These are phyloP conservation scores for Drosophila quadrilineata DNA, from an alignment of 1,140 invertebrate genomes.

Conservation along the genomic window DNA sequence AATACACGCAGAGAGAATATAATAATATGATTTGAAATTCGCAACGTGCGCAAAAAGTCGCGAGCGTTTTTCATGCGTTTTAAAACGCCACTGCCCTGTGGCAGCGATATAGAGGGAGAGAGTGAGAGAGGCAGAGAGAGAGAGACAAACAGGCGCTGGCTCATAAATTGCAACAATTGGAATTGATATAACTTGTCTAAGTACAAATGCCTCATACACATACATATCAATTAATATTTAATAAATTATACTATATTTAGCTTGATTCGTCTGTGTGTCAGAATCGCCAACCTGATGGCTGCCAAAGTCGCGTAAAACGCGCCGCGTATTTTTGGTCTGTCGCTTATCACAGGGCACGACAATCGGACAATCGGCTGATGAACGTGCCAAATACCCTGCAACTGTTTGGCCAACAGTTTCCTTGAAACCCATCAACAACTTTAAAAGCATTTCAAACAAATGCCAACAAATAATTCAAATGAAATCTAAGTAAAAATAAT, in stretches of 20 bases:
- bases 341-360: slow-evolving; percentile 42
- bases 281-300: slow-evolving; percentile 27
- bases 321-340: slow-evolving; percentile 38
- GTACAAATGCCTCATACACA: neutral
- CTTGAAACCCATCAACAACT: neutral
- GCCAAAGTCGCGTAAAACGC: slow-evolving; percentile 19
- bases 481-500: no score
- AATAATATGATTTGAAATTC: no score
- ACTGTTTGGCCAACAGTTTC: neutral
- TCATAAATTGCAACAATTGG: slow-evolving; percentile 31
- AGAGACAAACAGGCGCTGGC: slow-evolving; percentile 33
- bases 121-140: no score
- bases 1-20: no score
- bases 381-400: neutral
- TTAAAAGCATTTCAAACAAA: no score
- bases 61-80: slow-evolving; percentile 11
- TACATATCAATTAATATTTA: neutral
- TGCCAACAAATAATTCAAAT: neutral
- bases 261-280: slow-evolving; percentile 4
- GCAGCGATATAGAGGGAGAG: no score
- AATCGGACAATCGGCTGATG: neutral
- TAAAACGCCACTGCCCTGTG: neutral
- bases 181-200: slow-evolving; percentile 6
- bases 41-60: slow-evolving; percentile 60
- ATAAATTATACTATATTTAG: neutral